Base-by-base conservation (phyloP, 2,113 vertebrate species). In the Pteropus alecto region DNA sequence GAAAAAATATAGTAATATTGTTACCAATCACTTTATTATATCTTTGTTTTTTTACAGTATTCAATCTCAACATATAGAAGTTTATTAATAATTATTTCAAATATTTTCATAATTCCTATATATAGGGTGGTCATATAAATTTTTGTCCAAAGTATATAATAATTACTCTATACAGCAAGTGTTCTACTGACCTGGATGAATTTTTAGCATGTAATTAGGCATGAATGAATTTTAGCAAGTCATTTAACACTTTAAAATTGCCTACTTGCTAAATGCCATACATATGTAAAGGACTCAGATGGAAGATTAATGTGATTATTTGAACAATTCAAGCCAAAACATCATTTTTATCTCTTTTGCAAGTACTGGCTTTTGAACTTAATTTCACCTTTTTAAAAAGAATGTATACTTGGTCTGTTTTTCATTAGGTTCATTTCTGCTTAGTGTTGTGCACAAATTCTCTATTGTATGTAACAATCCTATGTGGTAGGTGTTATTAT, bases 191-290 rank as follows among this genome's bases (percentile, higher is more conserved):
- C 12, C 10, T 85, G 11, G 35, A 58, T 56, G n/a, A 76, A 22
- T 96, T 92, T 76, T 76, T 46, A 87, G 28, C 16, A 79, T 56
- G 41, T 74, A 22, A 63, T 68, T 90, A 93, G 35, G 65, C 10
- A 83, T 30, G 90, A 90, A 68, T 79, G 33, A 93, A 90, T 76
- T 60, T 30, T 35, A 95, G 19, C 18, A 93, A 74, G 35, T 63
- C 90, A 95, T 48, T 63, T 70, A 91, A 88, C 12, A 60, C 22
- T 84, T 83, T 81, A 58, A 93, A 93, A 86, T 43, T 81, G 8
- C 58, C 38, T 71, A 71, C 19, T 71, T 94, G 51, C 33, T 38
- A 74, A 95, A 90, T 67, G n/a, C 28, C 38, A 87, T 46, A 30
- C 24, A n/a, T 76, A 85, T 21, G 33, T 78, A 79, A 76, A 91